phyloP scores from a whole-genome alignment of 2,113 vertebrate species.

The Nymphicus hollandicus region DNA sequence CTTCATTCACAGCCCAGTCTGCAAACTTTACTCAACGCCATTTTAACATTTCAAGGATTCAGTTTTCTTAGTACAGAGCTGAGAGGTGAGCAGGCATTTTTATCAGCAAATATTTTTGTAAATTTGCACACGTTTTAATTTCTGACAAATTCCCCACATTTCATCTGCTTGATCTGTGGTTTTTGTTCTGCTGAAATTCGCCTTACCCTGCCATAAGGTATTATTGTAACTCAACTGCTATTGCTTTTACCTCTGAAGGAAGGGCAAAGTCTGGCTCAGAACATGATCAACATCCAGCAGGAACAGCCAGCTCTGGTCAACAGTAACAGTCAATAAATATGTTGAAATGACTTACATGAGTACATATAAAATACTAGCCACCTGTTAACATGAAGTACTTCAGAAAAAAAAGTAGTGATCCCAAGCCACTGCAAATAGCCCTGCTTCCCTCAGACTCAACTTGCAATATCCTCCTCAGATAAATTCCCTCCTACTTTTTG shows the following conservation, averaged over 20 bases:
- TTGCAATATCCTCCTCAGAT: neutral
- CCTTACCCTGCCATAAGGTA: neutral
- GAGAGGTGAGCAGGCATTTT: neutral
- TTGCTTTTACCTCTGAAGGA: neutral
- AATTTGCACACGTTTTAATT: neutral
- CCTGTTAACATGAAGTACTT: rapidly evolving
- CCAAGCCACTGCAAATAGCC: neutral
- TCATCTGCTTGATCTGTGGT: neutral
- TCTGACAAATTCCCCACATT: neutral
- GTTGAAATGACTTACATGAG: neutral
- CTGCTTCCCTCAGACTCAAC: neutral
- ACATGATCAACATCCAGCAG: neutral
- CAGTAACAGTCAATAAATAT: neutral
- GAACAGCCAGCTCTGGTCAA: neutral
- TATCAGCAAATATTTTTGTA: neutral
- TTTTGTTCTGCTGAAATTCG: neutral
- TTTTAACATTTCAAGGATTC: neutral
- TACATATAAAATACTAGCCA: neutral
- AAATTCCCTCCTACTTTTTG: neutral
- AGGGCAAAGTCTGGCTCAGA: constrained; percentile 9
- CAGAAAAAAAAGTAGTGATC: neutral
- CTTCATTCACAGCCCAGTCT: neutral
- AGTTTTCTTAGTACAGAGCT: neutral
- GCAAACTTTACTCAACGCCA: neutral
- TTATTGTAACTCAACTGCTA: neutral